phyloP scores from a whole-genome alignment of 2,113 vertebrate genomes.

The Ictalurus furcatus region DNA sequence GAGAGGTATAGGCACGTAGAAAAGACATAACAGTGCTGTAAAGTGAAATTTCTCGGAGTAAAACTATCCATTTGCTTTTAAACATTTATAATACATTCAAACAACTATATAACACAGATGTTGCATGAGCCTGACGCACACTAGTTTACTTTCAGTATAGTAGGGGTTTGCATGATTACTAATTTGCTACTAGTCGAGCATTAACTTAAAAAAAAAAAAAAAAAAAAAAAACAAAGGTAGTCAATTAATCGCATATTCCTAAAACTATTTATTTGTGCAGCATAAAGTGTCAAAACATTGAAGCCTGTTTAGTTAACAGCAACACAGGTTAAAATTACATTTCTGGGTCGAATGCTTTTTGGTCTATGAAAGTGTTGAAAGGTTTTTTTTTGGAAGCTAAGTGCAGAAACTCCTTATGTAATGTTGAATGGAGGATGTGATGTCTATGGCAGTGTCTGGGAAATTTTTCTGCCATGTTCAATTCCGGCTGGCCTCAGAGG shows the following conservation, averaged over 20 bases:
- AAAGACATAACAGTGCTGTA: background rate
- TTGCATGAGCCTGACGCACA: background rate
- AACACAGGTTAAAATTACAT: background rate
- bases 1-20: background rate
- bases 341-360: background rate
- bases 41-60: background rate
- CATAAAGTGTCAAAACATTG: too few species aligned
- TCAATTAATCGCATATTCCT: too few species aligned
- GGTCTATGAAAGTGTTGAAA: background rate
- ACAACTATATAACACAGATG: background rate
- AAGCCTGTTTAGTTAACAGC: background rate
- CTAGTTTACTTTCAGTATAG: background rate
- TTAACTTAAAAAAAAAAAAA: too few species aligned
- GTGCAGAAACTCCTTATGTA: background rate
- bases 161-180: background rate
- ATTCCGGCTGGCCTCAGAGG: too few species aligned
- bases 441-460: background rate
- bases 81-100: background rate
- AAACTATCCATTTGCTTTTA: background rate
- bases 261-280: too few species aligned
- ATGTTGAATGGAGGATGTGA: background rate
- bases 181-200: too few species aligned
- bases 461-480: background rate
- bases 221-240: too few species aligned
- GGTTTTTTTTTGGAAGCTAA: background rate